A percentile compares a stretch with the other conserved stretches of the same genome.
Conservation (phyloP, 2,888 invertebrate species). For the Bursaphelenchus okinawaensis region DNA sequence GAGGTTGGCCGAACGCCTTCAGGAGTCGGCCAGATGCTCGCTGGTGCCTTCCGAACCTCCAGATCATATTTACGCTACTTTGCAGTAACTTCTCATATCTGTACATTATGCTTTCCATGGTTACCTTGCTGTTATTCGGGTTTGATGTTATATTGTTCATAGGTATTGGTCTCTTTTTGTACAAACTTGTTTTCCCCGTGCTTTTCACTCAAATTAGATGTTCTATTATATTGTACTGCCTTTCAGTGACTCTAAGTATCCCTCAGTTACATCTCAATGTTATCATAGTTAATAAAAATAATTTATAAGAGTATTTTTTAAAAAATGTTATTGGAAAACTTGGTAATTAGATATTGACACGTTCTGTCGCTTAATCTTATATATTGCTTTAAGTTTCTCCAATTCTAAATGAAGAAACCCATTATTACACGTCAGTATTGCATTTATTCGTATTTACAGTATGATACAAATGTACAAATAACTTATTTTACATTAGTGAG, state of each 20-base stretch:
- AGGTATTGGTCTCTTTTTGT: neutral
- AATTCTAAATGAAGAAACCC: too few species aligned
- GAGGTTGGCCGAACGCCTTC: constrained; percentile 32
- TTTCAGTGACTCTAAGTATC: neutral
- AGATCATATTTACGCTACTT: constrained; percentile 53
- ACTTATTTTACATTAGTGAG: neutral
- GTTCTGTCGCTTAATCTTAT: too few species aligned
- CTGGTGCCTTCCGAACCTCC: constrained; percentile 28
- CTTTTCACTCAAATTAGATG: neutral
- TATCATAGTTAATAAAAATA: too few species aligned
- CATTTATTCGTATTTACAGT: too few species aligned
- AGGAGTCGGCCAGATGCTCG: constrained; percentile 29
- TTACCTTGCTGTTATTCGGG: neutral
- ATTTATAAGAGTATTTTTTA: too few species aligned
- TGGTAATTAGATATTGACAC: too few species aligned
- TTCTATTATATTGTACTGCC: neutral
- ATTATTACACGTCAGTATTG: too few species aligned
- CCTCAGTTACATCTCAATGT: neutral
- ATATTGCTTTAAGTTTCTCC: too few species aligned
- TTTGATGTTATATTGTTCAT: neutral
- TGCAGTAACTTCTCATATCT: constrained; percentile 24
- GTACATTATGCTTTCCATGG: neutral
- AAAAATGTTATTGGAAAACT: too few species aligned
- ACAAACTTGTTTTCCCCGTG: neutral
- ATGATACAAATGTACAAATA: too few species aligned